Evolutionary conservation across 2,888 invertebrate species (phyloP).

Genomic region (Netelia inedita): DNA sequence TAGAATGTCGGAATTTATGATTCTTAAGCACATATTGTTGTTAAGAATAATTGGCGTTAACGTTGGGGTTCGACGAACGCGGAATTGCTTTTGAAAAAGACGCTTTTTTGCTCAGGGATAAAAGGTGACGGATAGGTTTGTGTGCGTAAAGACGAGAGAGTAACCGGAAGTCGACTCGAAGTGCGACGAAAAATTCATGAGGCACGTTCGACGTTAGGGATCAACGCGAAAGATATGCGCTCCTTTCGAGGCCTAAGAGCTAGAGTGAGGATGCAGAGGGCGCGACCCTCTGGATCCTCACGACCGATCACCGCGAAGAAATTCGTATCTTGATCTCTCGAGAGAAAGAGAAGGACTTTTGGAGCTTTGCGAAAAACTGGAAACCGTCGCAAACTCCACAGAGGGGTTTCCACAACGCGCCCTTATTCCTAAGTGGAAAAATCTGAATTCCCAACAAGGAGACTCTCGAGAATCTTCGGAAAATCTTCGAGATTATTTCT

Average conservation of each 20-base stretch:
- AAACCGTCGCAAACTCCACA: too few relatives aligned
- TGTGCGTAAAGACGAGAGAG: constrained; percentile 60
- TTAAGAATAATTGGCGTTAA: constrained; percentile 24
- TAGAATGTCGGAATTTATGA: not conserved
- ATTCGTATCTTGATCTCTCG: constrained; percentile 9
- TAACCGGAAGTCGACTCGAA: constrained; percentile 72
- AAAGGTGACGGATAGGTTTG: not conserved
- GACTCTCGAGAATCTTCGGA: not conserved
- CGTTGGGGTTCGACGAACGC: constrained; percentile 36
- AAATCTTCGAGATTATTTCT: not conserved
- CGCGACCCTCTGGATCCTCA: not conserved
- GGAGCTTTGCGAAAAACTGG: not conserved
- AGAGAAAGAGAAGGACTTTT: not conserved
- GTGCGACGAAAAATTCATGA: constrained; percentile 76
- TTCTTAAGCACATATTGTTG: not conserved
- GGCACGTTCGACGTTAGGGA: constrained; percentile 63
- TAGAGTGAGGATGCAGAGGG: not conserved
- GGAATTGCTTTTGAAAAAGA: constrained; percentile 36
- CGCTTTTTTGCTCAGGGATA: not conserved
- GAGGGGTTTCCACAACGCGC: not conserved
- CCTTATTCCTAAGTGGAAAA: constrained; percentile 54
- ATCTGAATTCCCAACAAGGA: not conserved
- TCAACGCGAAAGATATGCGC: constrained; percentile 73
- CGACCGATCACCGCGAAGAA: not conserved
- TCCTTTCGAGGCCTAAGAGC: constrained; percentile 30